Evolutionary conservation across 2,888 invertebrate genomes (phyloP), one percentile per base, ranked within the genome.

Genomic region (Carabus problematicus): DNA sequence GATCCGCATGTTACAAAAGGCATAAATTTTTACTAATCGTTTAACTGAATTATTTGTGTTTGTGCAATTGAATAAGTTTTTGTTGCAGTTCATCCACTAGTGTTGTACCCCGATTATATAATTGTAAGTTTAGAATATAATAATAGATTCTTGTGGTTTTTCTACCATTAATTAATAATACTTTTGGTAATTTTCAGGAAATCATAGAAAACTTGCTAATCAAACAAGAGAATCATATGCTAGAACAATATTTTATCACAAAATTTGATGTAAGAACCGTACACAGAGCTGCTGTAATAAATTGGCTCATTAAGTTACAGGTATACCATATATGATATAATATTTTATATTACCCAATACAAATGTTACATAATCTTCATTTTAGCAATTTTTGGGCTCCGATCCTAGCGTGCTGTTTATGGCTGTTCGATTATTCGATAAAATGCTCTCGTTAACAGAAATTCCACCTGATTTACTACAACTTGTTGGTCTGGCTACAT

Each of bases 41-140:
- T 45, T 12, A 45, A 45, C n/a, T 45, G n/a, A 45, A 45, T 12
- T 45, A 47, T 47, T 47, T 9, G 16, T 11, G 16, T 11, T n/a
- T n/a, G n/a, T 7, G 12, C n/a, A 52, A 41, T 54, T 54, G n/a
- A 43, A 12, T 41, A n/a, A 16, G 16, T 16, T 43, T 29, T 64
- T 16, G 19, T 18, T 64, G 19, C 19, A 64, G 64, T 56, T 55
- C 18, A 64, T 14, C 64, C 64, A 2, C 19, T 18, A 12, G 29
- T 45, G 9, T 19, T 56, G 45, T 64, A 64, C 56, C 45, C 64
- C 1, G 64, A 64, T 29, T 64, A 64, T 39, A 56, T 64, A 43
- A 29, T 45, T 43, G 64, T 64, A 64, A 64, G 64, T 64, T 18
- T 1, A 49, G 6, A 16, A 12, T 12, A 8, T 49, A 18, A 12